Base-by-base conservation (phyloP, 2,797 vertebrate species). In the Phoebastria nigripes region DNA sequence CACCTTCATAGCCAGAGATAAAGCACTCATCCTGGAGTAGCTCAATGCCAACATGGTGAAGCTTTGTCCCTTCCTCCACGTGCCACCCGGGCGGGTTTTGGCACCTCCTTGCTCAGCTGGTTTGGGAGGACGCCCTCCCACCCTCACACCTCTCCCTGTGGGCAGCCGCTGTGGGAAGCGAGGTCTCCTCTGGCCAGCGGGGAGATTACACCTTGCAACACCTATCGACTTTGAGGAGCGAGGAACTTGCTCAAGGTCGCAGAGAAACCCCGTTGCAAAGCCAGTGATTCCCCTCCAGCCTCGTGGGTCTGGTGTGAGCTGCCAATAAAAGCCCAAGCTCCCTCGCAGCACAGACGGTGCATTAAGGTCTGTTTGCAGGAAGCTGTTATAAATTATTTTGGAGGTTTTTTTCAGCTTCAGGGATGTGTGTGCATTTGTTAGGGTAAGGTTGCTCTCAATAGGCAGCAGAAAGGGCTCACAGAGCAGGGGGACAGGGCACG, bases 261-360 rank as follows among this genome's bases (percentile, higher is more conserved):
- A 41, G 62, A 62, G 67, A 5, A 72, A 44, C 21, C 76, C 33
- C 1, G 0, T 6, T 6, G n/a, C 1, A 1, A 51, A 62, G 73
- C 8, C 82, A 35, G 33, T 0, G 39, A 39, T 22, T 54, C 35
- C 49, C 17, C 54, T 63, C 31, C 62, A 42, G 71, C 66, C 76
- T 39, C 17, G 0, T 0, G 2, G 37, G 14, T 19, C 82, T 37
- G 26, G 1, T 4, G 12, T 2, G 51, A 52, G 52, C 77, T 41
- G 59, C 52, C 46, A 6, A 5, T 3, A 37, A 55, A 19, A 51
- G 49, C 28, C 58, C n/a, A 2, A 16, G 41, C 18, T 52, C 54
- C 28, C 44, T 16, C 11, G 0, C 33, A 72, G 55, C 59, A 35
- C 49, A 20, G 42, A 41, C 1, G 0, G 21, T 26, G 39, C 31